Evolutionary conservation across 2,113 vertebrate genomes (phyloP).

Genomic region (Cyprinus carpio): DNA sequence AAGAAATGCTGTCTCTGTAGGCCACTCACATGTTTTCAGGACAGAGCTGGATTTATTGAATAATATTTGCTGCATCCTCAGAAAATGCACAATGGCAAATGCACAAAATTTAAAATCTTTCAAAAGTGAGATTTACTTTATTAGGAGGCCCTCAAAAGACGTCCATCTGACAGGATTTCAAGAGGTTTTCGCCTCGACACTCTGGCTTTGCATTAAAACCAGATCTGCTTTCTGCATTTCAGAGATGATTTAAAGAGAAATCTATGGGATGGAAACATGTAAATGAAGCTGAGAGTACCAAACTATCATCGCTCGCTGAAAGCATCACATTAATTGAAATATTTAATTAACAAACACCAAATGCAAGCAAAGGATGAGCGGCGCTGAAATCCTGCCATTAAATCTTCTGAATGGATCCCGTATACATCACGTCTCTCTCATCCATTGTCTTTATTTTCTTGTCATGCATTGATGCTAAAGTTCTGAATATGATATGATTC

Average conservation of each 20-base stretch:
- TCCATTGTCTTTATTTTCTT: conserved; percentile 9
- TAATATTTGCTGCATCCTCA: conserved; percentile 5
- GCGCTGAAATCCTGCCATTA: not conserved
- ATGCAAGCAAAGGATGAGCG: not conserved
- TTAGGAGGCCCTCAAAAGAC: not conserved
- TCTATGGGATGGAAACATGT: not conserved
- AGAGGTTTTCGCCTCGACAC: not conserved
- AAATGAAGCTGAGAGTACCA: not conserved
- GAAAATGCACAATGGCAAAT: not conserved
- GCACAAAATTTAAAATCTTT: not conserved
- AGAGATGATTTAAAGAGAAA: not conserved
- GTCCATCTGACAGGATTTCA: not conserved
- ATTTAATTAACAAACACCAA: not conserved
- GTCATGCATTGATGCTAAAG: conserved; percentile 38
- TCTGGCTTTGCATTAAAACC: not conserved
- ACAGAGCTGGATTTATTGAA: not conserved
- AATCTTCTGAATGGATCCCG: not conserved
- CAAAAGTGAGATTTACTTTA: not conserved
- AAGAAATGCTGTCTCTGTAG: not conserved
- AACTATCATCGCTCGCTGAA: not conserved
- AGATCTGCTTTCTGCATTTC: not conserved
- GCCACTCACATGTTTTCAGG: not conserved
- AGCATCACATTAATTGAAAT: not conserved
- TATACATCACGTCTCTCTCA: conserved; percentile 8
- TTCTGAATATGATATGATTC: conserved; percentile 28